Evolutionary conservation across 2,888 invertebrate genomes (phyloP), one percentile per base, ranked within the genome.

Genomic region (Xestia ashworthii): DNA sequence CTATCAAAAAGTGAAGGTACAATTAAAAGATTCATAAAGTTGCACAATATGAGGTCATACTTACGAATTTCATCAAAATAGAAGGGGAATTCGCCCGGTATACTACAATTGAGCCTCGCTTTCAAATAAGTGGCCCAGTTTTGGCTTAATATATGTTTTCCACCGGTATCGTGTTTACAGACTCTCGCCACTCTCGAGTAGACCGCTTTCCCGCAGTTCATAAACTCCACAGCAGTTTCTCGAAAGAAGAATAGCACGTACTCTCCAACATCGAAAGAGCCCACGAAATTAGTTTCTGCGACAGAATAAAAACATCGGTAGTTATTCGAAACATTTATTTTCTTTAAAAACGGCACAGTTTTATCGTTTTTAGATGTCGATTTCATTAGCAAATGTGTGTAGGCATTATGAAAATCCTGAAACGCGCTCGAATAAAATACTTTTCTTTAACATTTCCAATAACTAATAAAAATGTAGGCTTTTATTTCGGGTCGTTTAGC

Each of bases 51-150:
- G 67, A 71, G 41, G 68, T 76, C 44, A 65, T 82, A 97, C 97
- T 97, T 93, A 97, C 97, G 98, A 90, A 98, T 97, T 96, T 98
- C 98, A 93, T 98, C 97, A 93, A 98, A 98, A 93, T 98, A 98
- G 94, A 98, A 98, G 0, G 98, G 98, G 90, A 97, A 98, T 89
- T 98, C 98, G 87, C 98, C 98, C 58, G 98, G 98, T 91, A 98
- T 97, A 87, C 98, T 98, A 92, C 98, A 98, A 92, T 98, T 98
- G 83, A 98, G 97, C 66, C 98, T 95, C 44, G 98, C 98, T 94
- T 98, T 98, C 86, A 98, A 94, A 92, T 97, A 98, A 68, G 98
- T 97, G 85, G 97, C 97, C 98, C 98, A 98, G 91, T 98, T 98
- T 91, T 97, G 97, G 89, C 96, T 97, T 84, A 97, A 95, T 89